These are phyloP conservation scores for Prunella himalayana DNA, from an alignment of 2,113 vertebrate species.

Conservation along the genomic window DNA sequence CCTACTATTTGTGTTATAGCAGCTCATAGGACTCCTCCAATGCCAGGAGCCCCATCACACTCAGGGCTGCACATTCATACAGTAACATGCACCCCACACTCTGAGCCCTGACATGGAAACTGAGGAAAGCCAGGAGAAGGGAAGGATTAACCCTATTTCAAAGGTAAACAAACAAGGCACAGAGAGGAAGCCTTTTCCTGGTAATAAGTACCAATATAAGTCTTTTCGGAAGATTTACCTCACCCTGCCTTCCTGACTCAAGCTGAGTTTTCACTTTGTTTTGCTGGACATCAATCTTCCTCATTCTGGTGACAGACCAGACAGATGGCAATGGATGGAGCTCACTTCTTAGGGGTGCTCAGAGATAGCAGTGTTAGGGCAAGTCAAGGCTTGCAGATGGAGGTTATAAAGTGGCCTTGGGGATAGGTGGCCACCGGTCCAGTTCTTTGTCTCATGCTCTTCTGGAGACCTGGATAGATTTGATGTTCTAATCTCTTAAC, in stretches of 20 bases:
- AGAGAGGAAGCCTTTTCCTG: background rate
- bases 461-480: background rate
- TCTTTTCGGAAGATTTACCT: background rate
- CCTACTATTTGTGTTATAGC: slow-evolving; percentile 7
- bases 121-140: background rate
- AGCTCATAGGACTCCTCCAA: background rate
- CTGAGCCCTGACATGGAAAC: background rate
- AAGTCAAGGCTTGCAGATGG: background rate
- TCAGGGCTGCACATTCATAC: background rate
- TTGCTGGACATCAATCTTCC: background rate
- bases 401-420: background rate
- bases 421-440: background rate
- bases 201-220: background rate
- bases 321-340: background rate
- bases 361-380: background rate
- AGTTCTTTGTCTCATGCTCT: background rate
- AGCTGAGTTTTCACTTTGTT: background rate
- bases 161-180: background rate
- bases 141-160: background rate
- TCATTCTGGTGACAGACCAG: background rate
- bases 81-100: background rate
- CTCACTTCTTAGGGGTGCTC: background rate
- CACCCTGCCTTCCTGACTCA: background rate
- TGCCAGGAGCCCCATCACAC: background rate
- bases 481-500: background rate